A percentile compares a stretch with the other conserved stretches of the same genome.
Evolutionary conservation across 2,797 vertebrate genomes (phyloP).

Genomic region (Taeniopygia guttata): DNA sequence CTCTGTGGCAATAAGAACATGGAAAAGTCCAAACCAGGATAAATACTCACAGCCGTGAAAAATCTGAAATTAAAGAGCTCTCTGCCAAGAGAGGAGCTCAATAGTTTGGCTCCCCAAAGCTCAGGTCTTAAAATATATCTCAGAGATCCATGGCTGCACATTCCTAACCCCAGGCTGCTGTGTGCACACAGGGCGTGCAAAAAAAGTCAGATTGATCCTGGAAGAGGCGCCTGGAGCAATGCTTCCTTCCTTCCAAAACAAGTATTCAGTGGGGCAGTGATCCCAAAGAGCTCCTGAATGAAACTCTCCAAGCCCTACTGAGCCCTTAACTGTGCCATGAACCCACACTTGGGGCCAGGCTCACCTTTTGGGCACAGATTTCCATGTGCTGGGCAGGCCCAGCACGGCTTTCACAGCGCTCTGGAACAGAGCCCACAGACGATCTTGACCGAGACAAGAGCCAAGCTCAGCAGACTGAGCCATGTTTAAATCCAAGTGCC

Average conservation of each 20-base stretch:
- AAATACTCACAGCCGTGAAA: neutral
- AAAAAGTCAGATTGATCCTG: neutral
- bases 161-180: neutral
- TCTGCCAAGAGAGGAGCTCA: conserved; percentile 25
- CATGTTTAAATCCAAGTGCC: conserved; percentile 11
- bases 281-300: neutral
- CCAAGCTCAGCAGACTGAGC: neutral
- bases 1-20: neutral
- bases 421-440: neutral
- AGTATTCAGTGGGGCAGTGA: neutral
- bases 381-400: neutral
- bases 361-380: neutral
- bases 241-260: neutral
- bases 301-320: neutral
- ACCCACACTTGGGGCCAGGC: neutral
- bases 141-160: neutral
- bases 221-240: neutral
- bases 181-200: neutral
- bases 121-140: conserved; percentile 18
- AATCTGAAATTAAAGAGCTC: neutral
- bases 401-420: neutral
- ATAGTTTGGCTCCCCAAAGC: neutral
- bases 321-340: neutral
- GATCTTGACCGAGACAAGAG: neutral
- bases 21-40: neutral